phyloP scores from a whole-genome alignment of 1,140 invertebrate genomes.

The Nephotettix cincticeps region DNA sequence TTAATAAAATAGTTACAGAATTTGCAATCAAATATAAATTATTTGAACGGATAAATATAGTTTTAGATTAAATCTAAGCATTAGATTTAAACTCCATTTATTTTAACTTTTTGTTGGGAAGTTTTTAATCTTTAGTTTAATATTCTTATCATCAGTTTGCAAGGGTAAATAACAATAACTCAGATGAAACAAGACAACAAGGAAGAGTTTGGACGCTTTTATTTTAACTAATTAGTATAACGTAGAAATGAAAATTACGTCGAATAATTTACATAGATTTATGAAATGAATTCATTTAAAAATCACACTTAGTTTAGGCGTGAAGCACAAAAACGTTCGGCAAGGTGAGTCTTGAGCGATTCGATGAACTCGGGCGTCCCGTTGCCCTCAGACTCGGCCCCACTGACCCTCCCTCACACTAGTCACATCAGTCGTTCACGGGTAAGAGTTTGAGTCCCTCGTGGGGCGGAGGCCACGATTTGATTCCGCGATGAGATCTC shows the following conservation, averaged over 20 bases:
- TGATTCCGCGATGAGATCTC: slow-evolving; percentile 29
- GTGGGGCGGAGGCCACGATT: neutral
- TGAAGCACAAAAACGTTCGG: neutral
- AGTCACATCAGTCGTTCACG: neutral
- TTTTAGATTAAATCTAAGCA: too few relatives aligned
- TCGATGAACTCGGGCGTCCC: neutral
- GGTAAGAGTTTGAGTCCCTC: neutral
- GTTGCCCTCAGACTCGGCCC: too few relatives aligned
- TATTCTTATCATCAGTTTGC: too few relatives aligned
- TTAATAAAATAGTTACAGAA: too few relatives aligned
- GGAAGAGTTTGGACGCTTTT: neutral
- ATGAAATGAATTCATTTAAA: neutral
- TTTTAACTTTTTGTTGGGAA: too few relatives aligned
- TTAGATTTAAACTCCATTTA: too few relatives aligned
- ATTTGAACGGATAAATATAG: too few relatives aligned
- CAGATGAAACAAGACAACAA: neutral
- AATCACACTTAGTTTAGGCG: neutral
- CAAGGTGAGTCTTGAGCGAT: slow-evolving; percentile 2
- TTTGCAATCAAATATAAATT: too few relatives aligned
- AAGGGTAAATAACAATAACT: too few relatives aligned
- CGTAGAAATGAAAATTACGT: neutral
- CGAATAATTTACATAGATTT: slow-evolving; percentile 10
- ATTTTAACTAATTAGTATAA: neutral
- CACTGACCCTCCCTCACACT: too few relatives aligned
- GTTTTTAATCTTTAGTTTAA: too few relatives aligned